Base-by-base conservation (phyloP, 2,113 vertebrate species). In the Orientallactaga bullata region DNA sequence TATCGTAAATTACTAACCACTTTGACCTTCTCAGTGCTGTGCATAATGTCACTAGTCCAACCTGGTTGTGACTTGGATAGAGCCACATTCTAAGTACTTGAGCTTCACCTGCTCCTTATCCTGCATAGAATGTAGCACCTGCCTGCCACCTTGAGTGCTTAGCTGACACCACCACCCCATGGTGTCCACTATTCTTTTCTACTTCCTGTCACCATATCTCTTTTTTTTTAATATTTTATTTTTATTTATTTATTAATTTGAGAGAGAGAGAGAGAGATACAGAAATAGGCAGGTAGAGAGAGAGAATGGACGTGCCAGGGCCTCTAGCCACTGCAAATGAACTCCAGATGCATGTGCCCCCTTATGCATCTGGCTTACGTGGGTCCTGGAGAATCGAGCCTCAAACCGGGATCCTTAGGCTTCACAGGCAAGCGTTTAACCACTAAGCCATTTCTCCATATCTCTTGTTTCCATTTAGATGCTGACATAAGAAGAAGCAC, bases 401-500 rank as follows among this genome's bases (percentile, higher is more conserved):
- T n/a, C n/a, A n/a, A n/a, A n/a, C n/a, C n/a, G n/a, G n/a, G n/a
- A n/a, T n/a, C n/a, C n/a, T n/a, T n/a, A n/a, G n/a, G n/a, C n/a
- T n/a, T n/a, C n/a, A n/a, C n/a, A n/a, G n/a, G n/a, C n/a, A n/a
- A n/a, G n/a, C n/a, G n/a, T n/a, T n/a, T n/a, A n/a, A n/a, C n/a
- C n/a, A n/a, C n/a, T n/a, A n/a, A n/a, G n/a, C 72, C 83, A 90
- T 13, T 66, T 90, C 71, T 10, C 63, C 66, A 24, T 63, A 88
- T 94, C 26, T 74, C n/a, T 97, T 80, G 35, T 97, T 98, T 97
- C 94, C 69, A 73, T 97, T 85, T 97, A 99, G 99, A 99, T 98
- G 99, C 99, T 85, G 99, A 99, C 95, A 99, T 99, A 97, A 99
- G 98, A 97, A 98, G 98, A 95, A 98, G 96, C 37, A 95, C 97